Evolutionary conservation across 2,797 vertebrate genomes (phyloP).

Genomic region (Lacerta bilineata): DNA sequence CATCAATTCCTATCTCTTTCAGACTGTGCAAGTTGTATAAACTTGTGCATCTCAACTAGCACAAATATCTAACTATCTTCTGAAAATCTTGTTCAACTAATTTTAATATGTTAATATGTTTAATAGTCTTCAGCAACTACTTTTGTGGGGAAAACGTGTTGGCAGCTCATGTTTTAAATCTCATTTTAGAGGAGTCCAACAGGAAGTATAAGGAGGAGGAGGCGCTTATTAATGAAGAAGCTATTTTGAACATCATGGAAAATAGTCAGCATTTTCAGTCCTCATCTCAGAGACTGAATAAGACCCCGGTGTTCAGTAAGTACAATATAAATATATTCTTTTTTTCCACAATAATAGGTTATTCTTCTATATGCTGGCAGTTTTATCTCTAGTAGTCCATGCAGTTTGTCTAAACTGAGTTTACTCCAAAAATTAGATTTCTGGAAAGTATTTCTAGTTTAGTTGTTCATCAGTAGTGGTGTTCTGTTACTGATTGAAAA

Average conservation of each 20-base stretch:
- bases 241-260: constrained; percentile 95
- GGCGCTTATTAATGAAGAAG: constrained; percentile 94
- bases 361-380: constrained; percentile 8
- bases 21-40: neutral
- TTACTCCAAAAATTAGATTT: neutral
- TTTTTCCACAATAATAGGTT: constrained; percentile 31
- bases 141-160: constrained; percentile 34
- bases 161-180: constrained; percentile 35
- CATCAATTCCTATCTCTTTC: neutral
- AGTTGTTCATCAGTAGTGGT: neutral
- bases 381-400: neutral
- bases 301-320: constrained; percentile 87
- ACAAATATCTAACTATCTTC: constrained; percentile 3
- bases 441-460: neutral
- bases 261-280: constrained; percentile 94
- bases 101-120: constrained; percentile 27
- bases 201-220: constrained; percentile 81
- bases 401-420: neutral
- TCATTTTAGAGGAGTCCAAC: constrained; percentile 67
- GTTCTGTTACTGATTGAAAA: neutral
- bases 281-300: constrained; percentile 87
- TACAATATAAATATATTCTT: constrained; percentile 52
- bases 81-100: constrained; percentile 37
- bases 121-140: constrained; percentile 21
- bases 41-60: neutral